Percentiles rank a stretch among this genome's conserved stretches.
These are phyloP conservation scores for Mus spicilegus DNA, from an alignment of 2,113 vertebrate species.

Conservation along the genomic window DNA sequence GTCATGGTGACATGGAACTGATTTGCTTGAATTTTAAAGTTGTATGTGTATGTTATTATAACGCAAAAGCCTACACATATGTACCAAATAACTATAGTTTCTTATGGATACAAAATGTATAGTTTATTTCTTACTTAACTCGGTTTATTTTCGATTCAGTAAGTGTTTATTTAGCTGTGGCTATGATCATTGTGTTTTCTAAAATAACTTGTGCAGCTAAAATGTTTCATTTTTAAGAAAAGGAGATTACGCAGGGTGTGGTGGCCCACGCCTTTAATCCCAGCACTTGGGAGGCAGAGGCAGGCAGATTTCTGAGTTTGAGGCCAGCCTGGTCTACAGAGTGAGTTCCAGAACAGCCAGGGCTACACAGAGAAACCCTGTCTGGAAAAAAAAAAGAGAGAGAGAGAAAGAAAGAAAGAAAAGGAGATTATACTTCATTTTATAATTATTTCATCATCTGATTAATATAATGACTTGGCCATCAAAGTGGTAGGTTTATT, in stretches of 20 bases:
- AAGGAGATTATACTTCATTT: not conserved
- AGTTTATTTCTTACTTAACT: not conserved
- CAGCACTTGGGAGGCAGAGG: no score
- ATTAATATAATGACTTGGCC: not conserved
- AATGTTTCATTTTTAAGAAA: slow-evolving; percentile 3
- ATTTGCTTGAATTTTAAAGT: slow-evolving; percentile 22
- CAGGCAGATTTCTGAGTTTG: no score
- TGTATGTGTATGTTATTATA: not conserved
- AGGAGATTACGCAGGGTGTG: not conserved
- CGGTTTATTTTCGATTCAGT: not conserved
- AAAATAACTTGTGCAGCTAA: not conserved
- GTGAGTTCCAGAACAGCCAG: no score
- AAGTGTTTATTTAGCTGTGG: not conserved
- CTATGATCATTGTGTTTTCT: not conserved
- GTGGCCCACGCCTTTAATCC: no score
- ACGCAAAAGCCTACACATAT: not conserved
- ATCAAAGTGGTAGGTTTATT: not conserved
- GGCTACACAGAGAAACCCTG: no score
- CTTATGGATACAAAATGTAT: not conserved
- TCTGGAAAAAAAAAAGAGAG: no score
- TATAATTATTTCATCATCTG: not conserved
- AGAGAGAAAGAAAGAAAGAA: no score
- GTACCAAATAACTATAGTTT: not conserved
- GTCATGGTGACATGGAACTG: not conserved
- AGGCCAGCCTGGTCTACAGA: no score